Conservation (phyloP, 23 tunicate genomes). For the Ascidia mentula region DNA sequence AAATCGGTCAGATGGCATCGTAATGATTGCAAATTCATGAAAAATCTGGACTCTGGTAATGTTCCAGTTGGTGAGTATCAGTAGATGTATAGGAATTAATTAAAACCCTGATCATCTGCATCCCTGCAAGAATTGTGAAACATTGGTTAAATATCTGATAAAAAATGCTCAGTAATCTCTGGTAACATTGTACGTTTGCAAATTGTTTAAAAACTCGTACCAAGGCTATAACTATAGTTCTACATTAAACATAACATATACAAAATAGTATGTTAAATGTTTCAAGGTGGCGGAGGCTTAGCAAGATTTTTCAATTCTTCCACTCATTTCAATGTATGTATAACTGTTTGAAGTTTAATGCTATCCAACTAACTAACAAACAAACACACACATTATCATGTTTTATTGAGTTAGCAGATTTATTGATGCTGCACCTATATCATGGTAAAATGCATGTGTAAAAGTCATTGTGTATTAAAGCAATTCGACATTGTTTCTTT, state of each 20-base stretch:
- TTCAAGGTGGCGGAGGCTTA: not conserved
- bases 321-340: not conserved
- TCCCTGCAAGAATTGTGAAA: not conserved
- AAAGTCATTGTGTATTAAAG: no score
- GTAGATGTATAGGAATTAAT: no score
- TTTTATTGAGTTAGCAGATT: not conserved
- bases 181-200: no score
- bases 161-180: no score
- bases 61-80: conserved; percentile 28
- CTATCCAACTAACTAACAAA: not conserved
- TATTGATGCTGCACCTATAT: not conserved
- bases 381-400: not conserved
- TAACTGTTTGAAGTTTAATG: not conserved
- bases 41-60: conserved; percentile 58
- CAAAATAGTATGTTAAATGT: no score
- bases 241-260: no score
- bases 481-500: no score
- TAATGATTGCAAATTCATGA: conserved; percentile 33
- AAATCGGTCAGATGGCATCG: conserved; percentile 40
- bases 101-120: not conserved
- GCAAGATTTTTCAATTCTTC: not conserved
- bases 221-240: no score
- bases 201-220: no score
- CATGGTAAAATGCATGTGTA: no score
- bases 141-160: no score